Conservation (phyloP, 2,888 invertebrate species). For the Cerceris ruficornis region DNA sequence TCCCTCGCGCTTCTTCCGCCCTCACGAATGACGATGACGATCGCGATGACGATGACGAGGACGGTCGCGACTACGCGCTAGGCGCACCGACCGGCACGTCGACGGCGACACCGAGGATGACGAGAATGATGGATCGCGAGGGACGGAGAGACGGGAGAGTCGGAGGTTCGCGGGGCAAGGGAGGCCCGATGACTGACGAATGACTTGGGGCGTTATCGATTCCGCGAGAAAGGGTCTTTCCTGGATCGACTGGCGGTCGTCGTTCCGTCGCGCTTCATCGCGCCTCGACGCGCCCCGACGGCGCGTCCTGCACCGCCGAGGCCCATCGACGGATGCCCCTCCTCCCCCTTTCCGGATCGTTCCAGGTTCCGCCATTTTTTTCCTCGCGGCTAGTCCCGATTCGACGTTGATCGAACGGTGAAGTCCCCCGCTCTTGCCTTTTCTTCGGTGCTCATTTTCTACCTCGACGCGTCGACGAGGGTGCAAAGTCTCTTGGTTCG, state of each 20-base stretch:
- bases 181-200: conserved; percentile 77
- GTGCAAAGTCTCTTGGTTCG: too few species aligned
- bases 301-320: not conserved
- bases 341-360: conserved; percentile 9
- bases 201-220: conserved; percentile 80
- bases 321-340: not conserved
- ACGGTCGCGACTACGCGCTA: not conserved
- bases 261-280: not conserved
- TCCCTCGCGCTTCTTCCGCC: conserved; percentile 15
- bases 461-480: too few species aligned
- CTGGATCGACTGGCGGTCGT: conserved; percentile 5
- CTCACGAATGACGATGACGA: conserved; percentile 23
- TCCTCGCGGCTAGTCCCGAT: conserved; percentile 10
- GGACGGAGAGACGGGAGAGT: conserved; percentile 20
- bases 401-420: conserved; percentile 3
- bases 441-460: too few species aligned
- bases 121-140: conserved; percentile 30
- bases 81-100: not conserved
- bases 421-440: too few species aligned
- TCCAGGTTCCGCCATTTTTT: not conserved
- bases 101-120: conserved; percentile 13
- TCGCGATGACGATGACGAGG: conserved; percentile 16
- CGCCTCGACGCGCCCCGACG: not conserved
- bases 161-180: conserved; percentile 23
- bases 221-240: conserved; percentile 62